Base-by-base conservation (phyloP, 2,888 invertebrate species). In the Dermolepida albohirtum region DNA sequence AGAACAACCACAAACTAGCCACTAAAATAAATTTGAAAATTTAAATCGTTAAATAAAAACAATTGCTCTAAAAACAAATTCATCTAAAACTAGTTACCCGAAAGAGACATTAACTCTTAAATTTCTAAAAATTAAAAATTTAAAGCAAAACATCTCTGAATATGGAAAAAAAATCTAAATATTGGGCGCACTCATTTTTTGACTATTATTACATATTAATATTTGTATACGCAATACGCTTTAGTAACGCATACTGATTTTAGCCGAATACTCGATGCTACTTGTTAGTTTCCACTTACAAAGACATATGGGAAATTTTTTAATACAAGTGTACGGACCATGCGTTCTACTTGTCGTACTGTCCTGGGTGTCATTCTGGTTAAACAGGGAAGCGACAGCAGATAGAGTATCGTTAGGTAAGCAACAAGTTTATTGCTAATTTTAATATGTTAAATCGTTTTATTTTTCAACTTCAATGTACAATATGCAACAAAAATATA, bases 291-390 rank as follows among this genome's bases (percentile, higher is more conserved):
- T 94, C 77, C 90, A 91, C 81, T 86, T 94, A 40, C 89, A 91
- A 81, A 86, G 94, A 2, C 92, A 93, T 81, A 92, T 92, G 88
- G 94, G 94, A n/a, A 93, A 92, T 81, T 94, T 94, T 80, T 85
- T 94, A 47, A 92, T 94, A 74, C 94, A 95, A 84, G 93, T 94
- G 8, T 95, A 94, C 79, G 91, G 93, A 0, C 94, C 94, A 0
- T 94, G 94, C 77, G 89, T 92, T 49, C 86, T 94, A 54, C 87
- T 94, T 12, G 94, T 94, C 2, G 90, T 94, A n/a, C 85, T 94
- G 4, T 93, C 93, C 0, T 94, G 94, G 94, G 93, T 95, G 0
- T 93, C 93, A 1, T 92, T 92, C 78, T 94, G 93, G 93, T 85
- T 94, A 44, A 94, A 94, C 82, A 84, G 93, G 65, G 94, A 95